These are phyloP conservation scores for Listronotus bonariensis DNA, from an alignment of 1,140 invertebrate species.

Conservation along the genomic window DNA sequence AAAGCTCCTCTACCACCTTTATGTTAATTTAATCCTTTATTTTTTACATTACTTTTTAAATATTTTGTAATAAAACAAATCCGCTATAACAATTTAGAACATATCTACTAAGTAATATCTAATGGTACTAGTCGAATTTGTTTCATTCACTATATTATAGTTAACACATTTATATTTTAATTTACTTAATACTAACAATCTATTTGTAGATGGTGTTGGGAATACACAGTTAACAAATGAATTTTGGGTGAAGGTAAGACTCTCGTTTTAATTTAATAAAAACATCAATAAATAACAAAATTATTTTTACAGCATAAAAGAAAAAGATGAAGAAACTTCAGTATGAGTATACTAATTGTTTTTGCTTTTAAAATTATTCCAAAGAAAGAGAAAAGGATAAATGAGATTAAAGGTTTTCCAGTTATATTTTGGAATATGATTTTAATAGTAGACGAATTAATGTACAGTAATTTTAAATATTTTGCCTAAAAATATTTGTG, in stretches of 20 bases:
- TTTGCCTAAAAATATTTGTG: background rate
- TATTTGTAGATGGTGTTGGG: slow-evolving; percentile 53
- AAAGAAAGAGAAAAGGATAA: background rate
- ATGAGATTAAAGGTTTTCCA: too few species aligned
- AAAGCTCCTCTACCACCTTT: too few species aligned
- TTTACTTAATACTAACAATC: slow-evolving; percentile 3
- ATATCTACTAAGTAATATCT: too few species aligned
- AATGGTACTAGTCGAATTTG: too few species aligned
- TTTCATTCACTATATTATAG: too few species aligned
- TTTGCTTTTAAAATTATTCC: background rate
- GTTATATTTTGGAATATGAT: background rate
- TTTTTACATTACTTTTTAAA: too few species aligned
- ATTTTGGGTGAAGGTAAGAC: slow-evolving; percentile 33
- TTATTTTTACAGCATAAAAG: slow-evolving; percentile 60
- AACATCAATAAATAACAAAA: slow-evolving; percentile 9
- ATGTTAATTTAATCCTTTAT: too few species aligned
- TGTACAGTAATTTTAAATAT: background rate
- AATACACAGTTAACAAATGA: slow-evolving; percentile 54
- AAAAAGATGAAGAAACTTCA: slow-evolving; percentile 64
- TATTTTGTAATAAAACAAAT: too few species aligned
- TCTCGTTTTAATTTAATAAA: background rate
- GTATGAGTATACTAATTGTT: slow-evolving; percentile 52
- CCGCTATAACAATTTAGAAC: too few species aligned
- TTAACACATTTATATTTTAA: too few species aligned
- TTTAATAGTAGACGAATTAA: background rate